Percentiles rank a stretch among this genome's conserved stretches.
These are phyloP conservation scores for Phaedon cochleariae DNA, from an alignment of 2,888 invertebrate genomes.

Conservation along the genomic window DNA sequence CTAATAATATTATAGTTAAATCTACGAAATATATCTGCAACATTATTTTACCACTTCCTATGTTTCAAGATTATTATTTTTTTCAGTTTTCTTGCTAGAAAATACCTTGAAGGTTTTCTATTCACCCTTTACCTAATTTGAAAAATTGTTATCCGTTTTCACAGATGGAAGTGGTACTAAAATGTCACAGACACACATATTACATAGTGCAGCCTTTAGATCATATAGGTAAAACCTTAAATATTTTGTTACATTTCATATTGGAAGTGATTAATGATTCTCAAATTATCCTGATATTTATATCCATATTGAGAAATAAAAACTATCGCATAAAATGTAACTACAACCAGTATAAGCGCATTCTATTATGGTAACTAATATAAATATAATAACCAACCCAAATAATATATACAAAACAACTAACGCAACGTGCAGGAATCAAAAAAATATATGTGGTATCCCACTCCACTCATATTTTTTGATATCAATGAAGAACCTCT, in stretches of 20 bases:
- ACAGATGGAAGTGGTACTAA: background rate
- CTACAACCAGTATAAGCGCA: slow-evolving; percentile 49
- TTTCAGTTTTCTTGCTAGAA: too few species aligned
- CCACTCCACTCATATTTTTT: background rate
- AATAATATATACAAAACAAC: slow-evolving; percentile 38
- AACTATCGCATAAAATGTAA: slow-evolving; percentile 38
- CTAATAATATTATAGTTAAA: slow-evolving; percentile 54
- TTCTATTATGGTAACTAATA: slow-evolving; percentile 57
- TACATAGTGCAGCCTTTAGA: slow-evolving; percentile 60
- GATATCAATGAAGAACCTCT: background rate
- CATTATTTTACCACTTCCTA: background rate
- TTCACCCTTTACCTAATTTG: background rate
- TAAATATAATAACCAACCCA: slow-evolving; percentile 53
- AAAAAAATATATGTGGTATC: slow-evolving; percentile 12
- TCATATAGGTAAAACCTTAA: slow-evolving; percentile 56
- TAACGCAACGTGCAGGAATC: slow-evolving; percentile 19
- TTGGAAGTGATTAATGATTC: slow-evolving; percentile 47
- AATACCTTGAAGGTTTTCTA: background rate
- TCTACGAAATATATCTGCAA: slow-evolving; percentile 37
- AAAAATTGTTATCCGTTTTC: slow-evolving; percentile 1
- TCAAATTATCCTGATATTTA: slow-evolving; percentile 37
- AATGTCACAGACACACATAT: slow-evolving; percentile 33
- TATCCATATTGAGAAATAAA: slow-evolving; percentile 19
- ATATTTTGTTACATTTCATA: slow-evolving; percentile 50
- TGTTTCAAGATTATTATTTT: too few species aligned